Percentiles rank a stretch among this genome's conserved stretches.
These are phyloP conservation scores for Gymnobelideus leadbeateri DNA, from an alignment of 2,113 vertebrate species.

Conservation along the genomic window DNA sequence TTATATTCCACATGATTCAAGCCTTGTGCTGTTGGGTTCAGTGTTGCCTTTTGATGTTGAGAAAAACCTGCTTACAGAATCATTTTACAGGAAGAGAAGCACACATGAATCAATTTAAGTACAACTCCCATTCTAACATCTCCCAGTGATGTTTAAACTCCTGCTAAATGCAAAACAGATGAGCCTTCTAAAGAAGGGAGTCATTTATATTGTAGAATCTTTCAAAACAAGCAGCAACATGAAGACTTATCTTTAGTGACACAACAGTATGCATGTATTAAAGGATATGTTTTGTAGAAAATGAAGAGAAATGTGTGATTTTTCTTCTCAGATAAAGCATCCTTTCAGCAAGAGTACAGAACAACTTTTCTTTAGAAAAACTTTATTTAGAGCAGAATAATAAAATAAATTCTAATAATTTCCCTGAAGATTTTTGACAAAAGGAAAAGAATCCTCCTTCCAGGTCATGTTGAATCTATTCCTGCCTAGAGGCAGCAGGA, in stretches of 20 bases:
- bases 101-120: background rate
- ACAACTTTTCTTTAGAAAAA: background rate
- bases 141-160: constrained; percentile 11
- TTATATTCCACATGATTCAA: constrained; percentile 5
- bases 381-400: background rate
- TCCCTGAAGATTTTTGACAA: background rate
- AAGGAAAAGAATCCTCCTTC: background rate
- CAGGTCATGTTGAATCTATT: background rate
- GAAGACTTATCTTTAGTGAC: constrained; percentile 63
- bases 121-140: constrained; percentile 29
- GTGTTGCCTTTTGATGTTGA: constrained; percentile 62
- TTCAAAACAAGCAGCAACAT: constrained; percentile 73
- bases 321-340: background rate
- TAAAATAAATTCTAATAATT: background rate
- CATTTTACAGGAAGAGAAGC: constrained; percentile 1
- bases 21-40: background rate
- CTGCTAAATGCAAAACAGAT: constrained; percentile 75
- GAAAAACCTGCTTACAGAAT: constrained; percentile 51
- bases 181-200: constrained; percentile 59
- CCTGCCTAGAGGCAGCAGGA: background rate
- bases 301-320: background rate
- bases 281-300: constrained; percentile 16
- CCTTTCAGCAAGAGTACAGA: background rate
- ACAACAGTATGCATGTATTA: constrained; percentile 7
- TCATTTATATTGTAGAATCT: constrained; percentile 53